These are phyloP conservation scores for Chymomyza amoena DNA, from an alignment of 2,888 invertebrate genomes.

Conservation along the genomic window DNA sequence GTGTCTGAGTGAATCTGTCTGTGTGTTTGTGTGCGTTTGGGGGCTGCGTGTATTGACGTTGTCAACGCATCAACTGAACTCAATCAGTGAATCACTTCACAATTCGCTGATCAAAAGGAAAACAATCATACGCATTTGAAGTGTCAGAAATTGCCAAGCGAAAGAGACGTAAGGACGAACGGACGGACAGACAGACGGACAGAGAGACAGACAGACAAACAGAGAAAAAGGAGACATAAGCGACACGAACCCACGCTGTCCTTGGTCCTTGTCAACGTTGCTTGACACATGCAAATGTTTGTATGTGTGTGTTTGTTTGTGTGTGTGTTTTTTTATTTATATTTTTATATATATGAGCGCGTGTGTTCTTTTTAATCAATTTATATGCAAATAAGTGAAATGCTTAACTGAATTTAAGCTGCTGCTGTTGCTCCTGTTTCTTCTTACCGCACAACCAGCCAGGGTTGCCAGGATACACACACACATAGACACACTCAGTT, in stretches of 20 bases:
- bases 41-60: slow-evolving; percentile 48
- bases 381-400: slow-evolving; percentile 76
- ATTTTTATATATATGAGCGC: slow-evolving; percentile 9
- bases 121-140: slow-evolving; percentile 75
- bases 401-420: slow-evolving; percentile 70
- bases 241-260: neutral
- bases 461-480: neutral
- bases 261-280: slow-evolving; percentile 36
- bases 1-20: slow-evolving; percentile 7
- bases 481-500: slow-evolving; percentile 16
- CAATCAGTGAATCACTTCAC: slow-evolving; percentile 75
- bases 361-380: too few relatives aligned
- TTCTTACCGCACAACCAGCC: neutral
- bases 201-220: neutral
- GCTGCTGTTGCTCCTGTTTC: slow-evolving; percentile 6
- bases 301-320: slow-evolving; percentile 4
- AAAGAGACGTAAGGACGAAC: too few relatives aligned
- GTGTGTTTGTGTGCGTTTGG: slow-evolving; percentile 11
- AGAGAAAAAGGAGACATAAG: neutral
- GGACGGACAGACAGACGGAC: too few relatives aligned
- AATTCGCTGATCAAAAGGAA: slow-evolving; percentile 75
- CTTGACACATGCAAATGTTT: slow-evolving; percentile 56
- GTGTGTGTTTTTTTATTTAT: too few relatives aligned
- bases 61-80: slow-evolving; percentile 69
- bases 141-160: slow-evolving; percentile 69